Conservation (phyloP, 2,113 vertebrate genomes). For the Aplodontia rufa region DNA sequence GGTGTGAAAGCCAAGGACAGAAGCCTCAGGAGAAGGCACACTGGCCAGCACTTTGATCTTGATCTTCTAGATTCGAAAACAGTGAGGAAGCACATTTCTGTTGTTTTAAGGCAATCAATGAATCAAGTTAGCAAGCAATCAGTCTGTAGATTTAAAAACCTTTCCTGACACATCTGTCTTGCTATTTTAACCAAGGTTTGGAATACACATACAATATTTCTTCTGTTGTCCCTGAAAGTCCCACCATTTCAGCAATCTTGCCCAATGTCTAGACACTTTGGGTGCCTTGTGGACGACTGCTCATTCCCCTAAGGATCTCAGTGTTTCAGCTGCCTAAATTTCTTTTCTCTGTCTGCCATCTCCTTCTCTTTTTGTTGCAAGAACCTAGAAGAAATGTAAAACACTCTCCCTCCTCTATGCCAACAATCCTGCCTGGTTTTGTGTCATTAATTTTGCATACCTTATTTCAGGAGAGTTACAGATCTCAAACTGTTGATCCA, state of each 20-base stretch:
- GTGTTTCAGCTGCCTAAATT: background rate
- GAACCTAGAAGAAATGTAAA: background rate
- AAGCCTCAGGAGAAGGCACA: background rate
- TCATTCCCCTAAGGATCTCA: background rate
- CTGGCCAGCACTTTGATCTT: background rate
- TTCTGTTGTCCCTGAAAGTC: background rate
- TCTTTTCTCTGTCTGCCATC: background rate
- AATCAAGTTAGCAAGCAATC: too few species aligned
- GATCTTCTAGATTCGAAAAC: too few species aligned
- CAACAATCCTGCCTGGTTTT: background rate
- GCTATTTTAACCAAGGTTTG: background rate
- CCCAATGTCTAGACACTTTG: background rate
- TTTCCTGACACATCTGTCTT: background rate
- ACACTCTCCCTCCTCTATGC: background rate
- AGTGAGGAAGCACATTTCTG: background rate
- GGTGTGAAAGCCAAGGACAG: background rate
- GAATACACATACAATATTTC: background rate
- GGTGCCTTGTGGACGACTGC: rapidly evolving
- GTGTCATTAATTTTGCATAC: background rate
- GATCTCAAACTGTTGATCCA: background rate
- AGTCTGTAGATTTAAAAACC: too few species aligned
- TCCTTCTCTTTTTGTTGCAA: background rate
- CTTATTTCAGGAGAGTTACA: background rate
- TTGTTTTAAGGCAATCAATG: background rate
- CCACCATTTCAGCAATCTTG: background rate